Evolutionary conservation across 1,140 invertebrate species (phyloP).

Genomic region (Pseudobourletiella spinata): DNA sequence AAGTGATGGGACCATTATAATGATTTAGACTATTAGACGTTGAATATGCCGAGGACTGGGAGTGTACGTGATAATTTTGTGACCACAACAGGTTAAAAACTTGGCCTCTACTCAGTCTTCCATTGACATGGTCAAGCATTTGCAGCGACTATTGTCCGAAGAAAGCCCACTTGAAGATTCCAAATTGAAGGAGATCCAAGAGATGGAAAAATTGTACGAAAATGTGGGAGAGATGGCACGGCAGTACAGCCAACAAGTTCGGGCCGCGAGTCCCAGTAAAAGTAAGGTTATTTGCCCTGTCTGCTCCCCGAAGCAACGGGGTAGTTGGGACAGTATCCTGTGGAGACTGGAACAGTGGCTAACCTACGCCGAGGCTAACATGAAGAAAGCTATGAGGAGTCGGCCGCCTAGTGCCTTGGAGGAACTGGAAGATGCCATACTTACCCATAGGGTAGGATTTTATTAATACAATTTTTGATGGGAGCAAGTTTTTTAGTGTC

Average conservation of each 20-base stretch:
- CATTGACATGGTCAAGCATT: constrained; percentile 14
- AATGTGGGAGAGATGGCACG: constrained; percentile 60
- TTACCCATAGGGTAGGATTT: constrained; percentile 49
- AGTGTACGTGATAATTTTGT: no score
- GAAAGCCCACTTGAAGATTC: neutral
- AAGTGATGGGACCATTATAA: neutral
- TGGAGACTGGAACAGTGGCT: constrained; percentile 86
- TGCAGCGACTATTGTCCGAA: constrained; percentile 8
- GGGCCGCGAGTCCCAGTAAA: constrained; percentile 49
- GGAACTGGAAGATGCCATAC: constrained; percentile 72
- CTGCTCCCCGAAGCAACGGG: constrained; percentile 60
- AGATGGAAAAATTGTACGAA: constrained; percentile 1
- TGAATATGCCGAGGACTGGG: no score
- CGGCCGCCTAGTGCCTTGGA: constrained; percentile 66
- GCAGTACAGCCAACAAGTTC: constrained; percentile 60
- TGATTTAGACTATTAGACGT: no score
- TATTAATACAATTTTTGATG: no score
- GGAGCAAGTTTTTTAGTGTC: no score
- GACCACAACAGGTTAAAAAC: neutral
- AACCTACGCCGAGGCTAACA: constrained; percentile 72
- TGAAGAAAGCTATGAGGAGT: constrained; percentile 50
- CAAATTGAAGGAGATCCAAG: constrained; percentile 10
- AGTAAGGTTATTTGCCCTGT: constrained; percentile 27
- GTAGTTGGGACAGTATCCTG: constrained; percentile 58
- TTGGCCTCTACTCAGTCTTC: constrained; percentile 17